Conservation (phyloP, 2,888 invertebrate genomes). For the Drosophila borealis region DNA sequence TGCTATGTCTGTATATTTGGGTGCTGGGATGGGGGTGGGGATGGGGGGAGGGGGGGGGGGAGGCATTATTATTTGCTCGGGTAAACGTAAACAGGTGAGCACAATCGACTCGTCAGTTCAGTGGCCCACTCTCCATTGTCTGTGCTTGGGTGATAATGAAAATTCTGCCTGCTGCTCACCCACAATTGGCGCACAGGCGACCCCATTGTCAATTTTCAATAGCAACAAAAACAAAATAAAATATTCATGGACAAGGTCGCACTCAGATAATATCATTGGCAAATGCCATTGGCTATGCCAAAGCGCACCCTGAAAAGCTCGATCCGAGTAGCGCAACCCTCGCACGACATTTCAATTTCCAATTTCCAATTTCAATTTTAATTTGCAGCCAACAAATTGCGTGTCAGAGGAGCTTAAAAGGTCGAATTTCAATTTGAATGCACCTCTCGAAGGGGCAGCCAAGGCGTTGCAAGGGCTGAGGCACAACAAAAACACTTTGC, state of each 20-base stretch:
- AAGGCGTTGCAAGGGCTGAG: too few relatives aligned
- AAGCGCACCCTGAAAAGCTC: constrained; percentile 3
- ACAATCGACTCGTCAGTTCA: constrained; percentile 60
- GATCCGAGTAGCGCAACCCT: constrained; percentile 17
- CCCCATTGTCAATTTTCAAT: constrained; percentile 42
- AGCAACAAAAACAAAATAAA: constrained; percentile 24
- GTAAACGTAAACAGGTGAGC: constrained; percentile 52
- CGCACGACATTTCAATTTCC: constrained; percentile 34
- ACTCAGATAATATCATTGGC: constrained; percentile 35
- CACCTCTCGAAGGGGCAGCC: constrained; percentile 9
- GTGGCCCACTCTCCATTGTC: constrained; percentile 37
- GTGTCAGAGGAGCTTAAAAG: constrained; percentile 48
- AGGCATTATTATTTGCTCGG: constrained; percentile 54
- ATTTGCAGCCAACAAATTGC: constrained; percentile 50
- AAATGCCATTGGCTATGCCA: constrained; percentile 7
- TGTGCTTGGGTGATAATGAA: constrained; percentile 60
- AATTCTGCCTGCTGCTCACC: constrained; percentile 15
- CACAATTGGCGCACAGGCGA: constrained; percentile 27
- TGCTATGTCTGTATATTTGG: background rate
- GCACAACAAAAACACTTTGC: too few relatives aligned
- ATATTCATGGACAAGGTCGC: constrained; percentile 64
- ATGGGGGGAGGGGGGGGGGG: too few relatives aligned
- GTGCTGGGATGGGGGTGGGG: background rate
- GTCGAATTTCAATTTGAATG: constrained; percentile 44
- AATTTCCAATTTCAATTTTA: constrained; percentile 49